phyloP scores from a whole-genome alignment of 1,140 invertebrate genomes.

The Drosophila jambulina region DNA sequence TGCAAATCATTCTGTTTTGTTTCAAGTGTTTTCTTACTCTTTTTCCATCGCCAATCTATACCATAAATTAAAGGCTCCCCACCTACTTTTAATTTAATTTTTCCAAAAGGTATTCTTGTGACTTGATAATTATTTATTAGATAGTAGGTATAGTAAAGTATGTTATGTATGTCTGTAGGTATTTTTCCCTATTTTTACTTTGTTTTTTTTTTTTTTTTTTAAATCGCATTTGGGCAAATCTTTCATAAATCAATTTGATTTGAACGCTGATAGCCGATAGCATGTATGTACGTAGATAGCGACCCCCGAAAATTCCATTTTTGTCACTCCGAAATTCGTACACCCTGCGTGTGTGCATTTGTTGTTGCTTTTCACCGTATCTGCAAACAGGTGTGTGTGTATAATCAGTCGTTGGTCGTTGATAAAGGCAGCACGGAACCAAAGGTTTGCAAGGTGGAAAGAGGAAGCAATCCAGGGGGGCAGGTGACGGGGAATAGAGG shows the following conservation, averaged over 20 bases:
- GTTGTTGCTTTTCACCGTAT: not conserved
- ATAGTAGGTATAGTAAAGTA: constrained; percentile 20
- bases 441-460: constrained; percentile 25
- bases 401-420: constrained; percentile 58
- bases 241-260: constrained; percentile 82
- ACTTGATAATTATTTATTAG: constrained; percentile 15
- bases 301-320: constrained; percentile 34
- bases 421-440: constrained; percentile 74
- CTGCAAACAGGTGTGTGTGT: constrained; percentile 37
- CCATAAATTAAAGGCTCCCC: not conserved
- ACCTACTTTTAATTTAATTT: constrained; percentile 16
- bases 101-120: not conserved
- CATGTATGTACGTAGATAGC: constrained; percentile 44
- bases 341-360: constrained; percentile 8
- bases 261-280: constrained; percentile 48
- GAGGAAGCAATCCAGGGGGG: constrained; percentile 14
- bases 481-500: constrained; percentile 12
- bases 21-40: not conserved
- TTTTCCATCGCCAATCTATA: not conserved
- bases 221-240: constrained; percentile 70
- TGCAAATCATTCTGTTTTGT: constrained; percentile 5
- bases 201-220: constrained; percentile 1
- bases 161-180: not conserved
- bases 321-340: not conserved
- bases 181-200: not conserved